Evolutionary conservation across 2,797 vertebrate genomes (phyloP).

Genomic region (Ciconia nigra): DNA sequence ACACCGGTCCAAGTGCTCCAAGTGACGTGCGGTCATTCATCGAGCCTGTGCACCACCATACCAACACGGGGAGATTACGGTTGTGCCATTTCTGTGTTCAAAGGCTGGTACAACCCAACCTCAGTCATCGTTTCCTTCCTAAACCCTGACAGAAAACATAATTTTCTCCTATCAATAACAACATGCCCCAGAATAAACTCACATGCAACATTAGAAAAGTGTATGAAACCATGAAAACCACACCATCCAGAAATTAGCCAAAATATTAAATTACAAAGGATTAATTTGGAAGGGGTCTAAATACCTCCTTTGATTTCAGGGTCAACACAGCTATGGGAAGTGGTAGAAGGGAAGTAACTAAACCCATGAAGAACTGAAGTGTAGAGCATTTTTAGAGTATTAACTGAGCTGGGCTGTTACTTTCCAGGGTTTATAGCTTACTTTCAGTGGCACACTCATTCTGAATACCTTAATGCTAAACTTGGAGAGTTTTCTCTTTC

Average conservation of each 20-base stretch:
- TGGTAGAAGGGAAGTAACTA: background rate
- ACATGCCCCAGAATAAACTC: background rate
- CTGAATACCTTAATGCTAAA: background rate
- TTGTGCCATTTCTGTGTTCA: background rate
- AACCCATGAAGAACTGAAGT: background rate
- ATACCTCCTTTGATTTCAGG: background rate
- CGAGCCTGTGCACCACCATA: background rate
- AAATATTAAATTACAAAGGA: background rate
- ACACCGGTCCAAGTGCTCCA: background rate
- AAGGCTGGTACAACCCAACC: background rate
- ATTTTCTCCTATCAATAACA: background rate
- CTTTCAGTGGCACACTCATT: background rate
- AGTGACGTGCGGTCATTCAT: background rate
- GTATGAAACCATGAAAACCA: background rate
- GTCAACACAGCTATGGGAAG: background rate
- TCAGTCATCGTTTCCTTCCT: background rate
- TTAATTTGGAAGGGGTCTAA: background rate
- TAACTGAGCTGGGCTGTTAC: background rate
- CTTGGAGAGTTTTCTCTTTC: background rate
- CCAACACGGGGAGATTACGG: background rate
- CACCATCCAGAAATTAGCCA: background rate
- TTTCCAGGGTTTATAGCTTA: background rate
- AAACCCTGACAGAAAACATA: background rate
- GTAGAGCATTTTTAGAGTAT: background rate
- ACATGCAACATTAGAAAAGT: background rate